These are phyloP conservation scores for Saccopteryx bilineata DNA, from an alignment of 2,113 vertebrate genomes.

Conservation along the genomic window DNA sequence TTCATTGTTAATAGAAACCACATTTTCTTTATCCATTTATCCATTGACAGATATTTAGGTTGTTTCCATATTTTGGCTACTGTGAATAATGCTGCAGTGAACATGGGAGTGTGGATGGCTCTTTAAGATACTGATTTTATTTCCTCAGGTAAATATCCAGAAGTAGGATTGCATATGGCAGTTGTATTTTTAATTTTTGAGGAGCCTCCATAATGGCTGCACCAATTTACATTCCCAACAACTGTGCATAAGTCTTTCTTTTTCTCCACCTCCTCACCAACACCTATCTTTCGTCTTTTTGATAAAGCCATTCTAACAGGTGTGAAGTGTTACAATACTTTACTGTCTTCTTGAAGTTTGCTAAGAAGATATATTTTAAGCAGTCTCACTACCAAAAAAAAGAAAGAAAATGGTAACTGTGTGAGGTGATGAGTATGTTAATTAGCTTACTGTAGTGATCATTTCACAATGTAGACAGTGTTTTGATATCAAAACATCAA, in stretches of 20 bases:
- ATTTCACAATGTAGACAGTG: background rate
- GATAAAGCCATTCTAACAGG: background rate
- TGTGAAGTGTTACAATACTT: background rate
- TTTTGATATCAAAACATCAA: background rate
- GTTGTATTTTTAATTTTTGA: conserved; percentile 14
- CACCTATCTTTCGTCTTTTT: background rate
- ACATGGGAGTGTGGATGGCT: background rate
- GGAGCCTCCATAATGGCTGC: background rate
- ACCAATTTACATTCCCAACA: background rate
- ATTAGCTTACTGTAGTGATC: background rate
- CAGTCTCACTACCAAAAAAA: background rate
- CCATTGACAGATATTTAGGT: background rate
- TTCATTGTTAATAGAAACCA: background rate
- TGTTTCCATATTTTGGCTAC: background rate
- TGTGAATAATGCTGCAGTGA: background rate
- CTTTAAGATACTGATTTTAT: background rate
- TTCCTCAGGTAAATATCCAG: background rate
- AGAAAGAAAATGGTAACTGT: background rate
- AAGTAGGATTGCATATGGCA: background rate
- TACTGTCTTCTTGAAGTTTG: background rate
- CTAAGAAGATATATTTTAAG: background rate
- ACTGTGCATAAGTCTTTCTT: background rate
- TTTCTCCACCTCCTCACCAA: background rate
- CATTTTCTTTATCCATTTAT: background rate
- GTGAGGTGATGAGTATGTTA: background rate